These are phyloP conservation scores for Aphodius granarius DNA, from an alignment of 2,888 invertebrate species.

Conservation along the genomic window DNA sequence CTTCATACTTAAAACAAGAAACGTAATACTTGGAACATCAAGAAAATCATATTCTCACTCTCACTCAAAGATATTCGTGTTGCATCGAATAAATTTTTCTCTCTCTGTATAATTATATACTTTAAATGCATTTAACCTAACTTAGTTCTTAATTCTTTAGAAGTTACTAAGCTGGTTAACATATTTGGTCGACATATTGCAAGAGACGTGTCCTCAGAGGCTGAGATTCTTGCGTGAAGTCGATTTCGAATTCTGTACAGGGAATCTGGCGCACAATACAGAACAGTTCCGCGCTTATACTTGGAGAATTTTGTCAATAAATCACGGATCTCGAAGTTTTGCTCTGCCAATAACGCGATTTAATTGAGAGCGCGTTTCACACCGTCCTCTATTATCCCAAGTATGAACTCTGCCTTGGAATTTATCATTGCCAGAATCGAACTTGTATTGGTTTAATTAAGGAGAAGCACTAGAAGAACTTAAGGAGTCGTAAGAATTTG, in stretches of 20 bases:
- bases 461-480: too few relatives aligned
- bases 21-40: too few relatives aligned
- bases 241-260: slow-evolving; percentile 7
- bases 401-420: background rate
- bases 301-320: slow-evolving; percentile 3
- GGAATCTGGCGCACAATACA: background rate
- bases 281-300: background rate
- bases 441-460: background rate
- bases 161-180: background rate
- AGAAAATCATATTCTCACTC: too few relatives aligned
- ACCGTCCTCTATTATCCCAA: background rate
- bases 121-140: background rate
- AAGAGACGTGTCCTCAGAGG: background rate
- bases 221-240: background rate
- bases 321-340: background rate
- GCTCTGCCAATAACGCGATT: background rate
- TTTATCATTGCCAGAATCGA: background rate
- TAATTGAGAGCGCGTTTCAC: background rate
- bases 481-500: too few relatives aligned
- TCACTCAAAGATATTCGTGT: too few relatives aligned
- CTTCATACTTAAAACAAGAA: too few relatives aligned
- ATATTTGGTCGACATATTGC: background rate
- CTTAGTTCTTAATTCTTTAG: background rate
- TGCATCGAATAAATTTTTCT: too few relatives aligned
- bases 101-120: background rate